Evolutionary conservation across 2,113 vertebrate genomes (phyloP).

Genomic region (Corvus cornix): DNA sequence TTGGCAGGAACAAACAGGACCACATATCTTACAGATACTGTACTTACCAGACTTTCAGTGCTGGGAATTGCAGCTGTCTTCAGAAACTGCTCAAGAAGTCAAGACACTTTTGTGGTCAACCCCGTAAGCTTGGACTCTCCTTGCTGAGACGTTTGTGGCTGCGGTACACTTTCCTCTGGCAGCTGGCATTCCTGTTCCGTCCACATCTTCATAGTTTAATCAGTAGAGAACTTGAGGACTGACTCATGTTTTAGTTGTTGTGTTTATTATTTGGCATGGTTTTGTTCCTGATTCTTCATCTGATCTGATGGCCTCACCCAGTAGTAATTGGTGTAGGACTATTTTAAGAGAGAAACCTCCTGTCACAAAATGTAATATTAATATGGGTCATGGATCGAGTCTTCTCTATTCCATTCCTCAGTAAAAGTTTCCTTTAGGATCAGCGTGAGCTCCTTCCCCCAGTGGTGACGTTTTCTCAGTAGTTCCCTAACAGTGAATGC

Average conservation of each 20-base stretch:
- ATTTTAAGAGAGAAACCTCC: not conserved
- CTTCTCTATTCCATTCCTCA: not conserved
- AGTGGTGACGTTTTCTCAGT: not conserved
- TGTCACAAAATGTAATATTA: not conserved
- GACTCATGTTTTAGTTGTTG: not conserved
- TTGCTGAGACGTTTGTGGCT: not conserved
- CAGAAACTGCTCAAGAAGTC: not conserved
- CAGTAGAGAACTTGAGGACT: not conserved
- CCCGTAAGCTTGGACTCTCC: not conserved
- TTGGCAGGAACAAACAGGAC: not conserved
- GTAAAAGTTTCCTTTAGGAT: not conserved
- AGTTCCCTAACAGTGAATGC: not conserved
- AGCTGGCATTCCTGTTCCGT: not conserved
- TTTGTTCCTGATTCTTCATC: not conserved
- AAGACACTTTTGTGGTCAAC: not conserved
- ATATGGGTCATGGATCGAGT: not conserved
- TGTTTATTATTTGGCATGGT: not conserved
- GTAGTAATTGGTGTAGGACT: not conserved
- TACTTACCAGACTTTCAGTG: not conserved
- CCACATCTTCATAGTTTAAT: not conserved
- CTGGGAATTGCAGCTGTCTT: not conserved
- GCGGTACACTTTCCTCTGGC: not conserved
- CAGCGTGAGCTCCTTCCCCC: not conserved
- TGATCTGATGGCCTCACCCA: not conserved
- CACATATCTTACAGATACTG: accelerated